A percentile compares a stretch with the other conserved stretches of the same genome.
Evolutionary conservation across 2,888 invertebrate species (phyloP).

Genomic region (Eupithecia insigniata): DNA sequence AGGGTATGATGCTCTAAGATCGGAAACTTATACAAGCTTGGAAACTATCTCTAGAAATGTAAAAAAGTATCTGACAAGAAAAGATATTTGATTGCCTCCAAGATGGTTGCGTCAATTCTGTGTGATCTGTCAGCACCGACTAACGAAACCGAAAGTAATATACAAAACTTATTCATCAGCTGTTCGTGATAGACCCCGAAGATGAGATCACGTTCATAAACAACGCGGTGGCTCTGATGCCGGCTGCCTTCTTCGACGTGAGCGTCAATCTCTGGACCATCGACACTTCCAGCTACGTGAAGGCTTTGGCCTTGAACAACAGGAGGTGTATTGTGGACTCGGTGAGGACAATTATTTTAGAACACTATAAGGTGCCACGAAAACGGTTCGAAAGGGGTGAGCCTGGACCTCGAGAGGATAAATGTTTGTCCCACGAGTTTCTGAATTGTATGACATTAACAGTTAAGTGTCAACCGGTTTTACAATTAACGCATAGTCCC

Average conservation of each 20-base stretch:
- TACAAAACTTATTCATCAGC: conserved; percentile 46
- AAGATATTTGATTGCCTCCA: too few species aligned
- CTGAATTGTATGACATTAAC: too few species aligned
- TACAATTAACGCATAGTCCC: too few species aligned
- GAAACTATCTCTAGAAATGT: too few species aligned
- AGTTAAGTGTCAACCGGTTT: too few species aligned
- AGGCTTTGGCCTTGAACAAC: conserved; percentile 52
- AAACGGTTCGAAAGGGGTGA: too few species aligned
- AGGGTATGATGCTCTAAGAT: neutral
- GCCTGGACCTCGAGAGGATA: too few species aligned
- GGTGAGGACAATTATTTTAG: conserved; percentile 40
- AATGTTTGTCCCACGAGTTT: too few species aligned
- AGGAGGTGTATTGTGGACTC: conserved; percentile 64
- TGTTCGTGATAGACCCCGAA: conserved; percentile 58
- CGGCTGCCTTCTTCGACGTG: conserved; percentile 61
- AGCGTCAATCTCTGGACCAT: conserved; percentile 66
- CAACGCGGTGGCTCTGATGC: conserved; percentile 52
- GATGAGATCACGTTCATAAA: conserved; percentile 58
- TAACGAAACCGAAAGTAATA: neutral
- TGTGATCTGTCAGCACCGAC: neutral
- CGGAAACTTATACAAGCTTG: neutral
- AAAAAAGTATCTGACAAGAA: too few species aligned
- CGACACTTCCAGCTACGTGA: conserved; percentile 67
- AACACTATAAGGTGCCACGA: neutral
- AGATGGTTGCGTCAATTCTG: neutral